Conservation (phyloP, 1,140 invertebrate genomes). For the Drosophila murphyi region DNA sequence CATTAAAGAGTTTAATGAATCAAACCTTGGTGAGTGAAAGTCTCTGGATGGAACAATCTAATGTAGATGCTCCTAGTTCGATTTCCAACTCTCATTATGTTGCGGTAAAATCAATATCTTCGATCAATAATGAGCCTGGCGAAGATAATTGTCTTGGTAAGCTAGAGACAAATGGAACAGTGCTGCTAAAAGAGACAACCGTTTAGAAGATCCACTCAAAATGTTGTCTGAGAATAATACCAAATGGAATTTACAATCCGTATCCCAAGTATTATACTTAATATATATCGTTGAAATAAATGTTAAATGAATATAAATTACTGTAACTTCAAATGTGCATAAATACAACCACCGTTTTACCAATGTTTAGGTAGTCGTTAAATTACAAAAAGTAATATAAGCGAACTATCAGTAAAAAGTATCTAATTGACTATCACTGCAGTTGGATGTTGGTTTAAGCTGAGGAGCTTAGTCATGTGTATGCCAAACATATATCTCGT, state of each 20-base stretch:
- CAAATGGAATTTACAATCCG: constrained; percentile 1
- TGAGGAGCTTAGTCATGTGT: no score
- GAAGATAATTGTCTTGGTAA: constrained; percentile 22
- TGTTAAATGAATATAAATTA: constrained; percentile 30
- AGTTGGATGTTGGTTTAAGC: no score
- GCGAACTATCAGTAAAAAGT: no score
- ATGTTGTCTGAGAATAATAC: constrained; percentile 22
- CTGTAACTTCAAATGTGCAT: constrained; percentile 27
- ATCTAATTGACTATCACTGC: no score
- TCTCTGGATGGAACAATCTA: constrained; percentile 72
- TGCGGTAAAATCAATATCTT: constrained; percentile 47
- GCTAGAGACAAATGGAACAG: constrained; percentile 34
- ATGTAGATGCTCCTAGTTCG: constrained; percentile 42
- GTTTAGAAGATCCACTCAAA: constrained; percentile 48
- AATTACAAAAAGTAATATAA: no score
- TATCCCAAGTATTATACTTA: constrained; percentile 14
- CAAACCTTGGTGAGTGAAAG: constrained; percentile 63
- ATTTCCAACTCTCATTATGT: constrained; percentile 56
- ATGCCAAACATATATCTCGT: no score
- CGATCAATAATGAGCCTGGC: constrained; percentile 9
- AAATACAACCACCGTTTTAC: no score
- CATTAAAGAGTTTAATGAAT: constrained; percentile 54
- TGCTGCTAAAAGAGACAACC: constrained; percentile 68
- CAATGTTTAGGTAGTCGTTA: no score
- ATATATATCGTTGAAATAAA: constrained; percentile 28